Evolutionary conservation across 2,888 invertebrate species (phyloP), one percentile per base, ranked within the genome.

Genomic region (Bellardia pandia): DNA sequence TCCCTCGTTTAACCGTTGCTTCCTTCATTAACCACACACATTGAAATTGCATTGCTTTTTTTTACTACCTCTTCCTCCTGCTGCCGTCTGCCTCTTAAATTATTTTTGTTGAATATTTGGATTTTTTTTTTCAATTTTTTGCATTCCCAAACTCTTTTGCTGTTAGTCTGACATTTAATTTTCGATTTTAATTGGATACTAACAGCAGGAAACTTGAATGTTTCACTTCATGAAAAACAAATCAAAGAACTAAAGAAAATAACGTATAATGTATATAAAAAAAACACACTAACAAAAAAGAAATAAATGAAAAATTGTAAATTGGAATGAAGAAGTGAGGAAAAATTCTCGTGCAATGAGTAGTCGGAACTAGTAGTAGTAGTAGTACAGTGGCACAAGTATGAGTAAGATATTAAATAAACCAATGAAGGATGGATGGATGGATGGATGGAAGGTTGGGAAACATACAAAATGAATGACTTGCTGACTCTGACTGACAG

Each of bases 121-220:
- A 14, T n/a, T 56, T 40, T 58, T 81, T 40, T 76, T 84, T 79
- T 51, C 66, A 7, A 6, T n/a, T 83, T 74, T 76, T 81, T 74
- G 81, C 85, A 87, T 87, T 87, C 74, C 77, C 77, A 78, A 87
- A 81, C 78, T 85, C 86, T 77, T 86, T 48, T 86, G 76, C 84
- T 82, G 79, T 89, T 89, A 88, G 89, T 89, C 92, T 93, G 93
- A 92, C 93, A 93, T 93, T 93, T 93, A 93, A 93, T 93, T 93
- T 93, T 93, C 91, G 92, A 92, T 92, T 93, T 93, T 93, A 93
- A 93, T 93, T 93, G 93, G 93, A 93, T 93, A 91, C 92, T 91
- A 93, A 92, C 93, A 93, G 93, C 92, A 92, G 93, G 92, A 91
- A 90, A 91, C 92, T 85, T 88, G 85, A 86, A 80, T 82, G 82